These are phyloP conservation scores for Micrasema longulum DNA, from an alignment of 1,140 invertebrate genomes.

Conservation along the genomic window DNA sequence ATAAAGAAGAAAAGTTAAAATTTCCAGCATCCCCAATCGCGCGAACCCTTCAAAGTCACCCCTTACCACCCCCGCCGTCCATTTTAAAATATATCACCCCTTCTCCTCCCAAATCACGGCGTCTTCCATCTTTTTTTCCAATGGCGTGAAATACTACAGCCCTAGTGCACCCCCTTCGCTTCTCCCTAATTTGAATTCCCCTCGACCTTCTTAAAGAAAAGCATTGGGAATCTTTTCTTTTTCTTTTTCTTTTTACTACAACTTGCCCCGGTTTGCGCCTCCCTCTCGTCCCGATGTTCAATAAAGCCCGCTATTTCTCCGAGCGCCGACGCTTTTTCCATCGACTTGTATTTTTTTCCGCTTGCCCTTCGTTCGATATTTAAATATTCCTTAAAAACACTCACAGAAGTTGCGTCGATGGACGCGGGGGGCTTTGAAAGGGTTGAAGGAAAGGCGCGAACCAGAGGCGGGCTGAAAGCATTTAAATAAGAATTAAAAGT, in stretches of 20 bases:
- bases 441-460: conserved; percentile 27
- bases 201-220: conserved; percentile 17
- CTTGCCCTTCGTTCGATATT: conserved; percentile 52
- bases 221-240: conserved; percentile 23
- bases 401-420: conserved; percentile 37
- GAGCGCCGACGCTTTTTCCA: conserved; percentile 29
- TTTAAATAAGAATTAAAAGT: no score
- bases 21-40: conserved; percentile 35
- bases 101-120: conserved; percentile 8
- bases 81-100: conserved; percentile 39
- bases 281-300: not conserved
- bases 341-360: conserved; percentile 36
- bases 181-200: conserved; percentile 18
- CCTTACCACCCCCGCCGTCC: conserved; percentile 11
- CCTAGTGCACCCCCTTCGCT: conserved; percentile 20
- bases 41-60: conserved; percentile 34
- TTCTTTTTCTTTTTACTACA: conserved; percentile 34
- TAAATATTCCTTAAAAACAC: conserved; percentile 55
- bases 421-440: conserved; percentile 36
- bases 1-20: conserved; percentile 52
- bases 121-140: conserved; percentile 40
- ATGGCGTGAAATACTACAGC: conserved; percentile 30
- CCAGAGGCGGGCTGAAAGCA: conserved; percentile 2
- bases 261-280: conserved; percentile 9
- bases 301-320: conserved; percentile 30